phyloP scores from a whole-genome alignment of 2,888 invertebrate species.

The Mesochorus sp. region DNA sequence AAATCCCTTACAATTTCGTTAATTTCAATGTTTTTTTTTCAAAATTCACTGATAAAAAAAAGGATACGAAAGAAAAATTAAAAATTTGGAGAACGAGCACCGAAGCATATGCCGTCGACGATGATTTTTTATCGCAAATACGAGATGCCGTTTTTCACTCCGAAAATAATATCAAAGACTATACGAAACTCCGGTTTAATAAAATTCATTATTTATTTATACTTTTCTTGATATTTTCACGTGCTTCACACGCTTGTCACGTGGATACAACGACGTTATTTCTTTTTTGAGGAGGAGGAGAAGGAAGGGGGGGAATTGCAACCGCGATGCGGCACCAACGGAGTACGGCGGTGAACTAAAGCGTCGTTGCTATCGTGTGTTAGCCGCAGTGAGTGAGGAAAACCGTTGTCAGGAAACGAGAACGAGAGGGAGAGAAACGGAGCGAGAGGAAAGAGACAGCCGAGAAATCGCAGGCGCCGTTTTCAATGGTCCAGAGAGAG shows the following conservation, averaged over 20 bases:
- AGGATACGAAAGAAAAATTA: too few relatives aligned
- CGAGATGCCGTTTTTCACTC: too few relatives aligned
- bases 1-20: too few relatives aligned
- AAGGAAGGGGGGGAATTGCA: too few relatives aligned
- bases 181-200: too few relatives aligned
- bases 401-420: neutral
- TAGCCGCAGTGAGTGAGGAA: constrained; percentile 23
- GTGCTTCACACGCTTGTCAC: constrained; percentile 4
- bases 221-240: neutral
- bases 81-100: too few relatives aligned
- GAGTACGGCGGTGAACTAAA: constrained; percentile 49
- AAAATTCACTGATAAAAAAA: too few relatives aligned
- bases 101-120: too few relatives aligned
- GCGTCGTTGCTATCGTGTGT: constrained; percentile 46
- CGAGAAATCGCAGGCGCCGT: constrained; percentile 31
- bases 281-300: neutral
- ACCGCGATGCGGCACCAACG: constrained; percentile 37
- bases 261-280: constrained; percentile 11
- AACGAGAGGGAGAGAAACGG: neutral
- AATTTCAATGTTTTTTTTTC: too few relatives aligned
- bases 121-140: too few relatives aligned
- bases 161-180: too few relatives aligned
- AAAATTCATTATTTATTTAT: neutral
- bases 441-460: neutral
- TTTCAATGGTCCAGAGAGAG: constrained; percentile 3